Conservation (phyloP, 2,888 invertebrate genomes). For the Thalpophila matura region DNA sequence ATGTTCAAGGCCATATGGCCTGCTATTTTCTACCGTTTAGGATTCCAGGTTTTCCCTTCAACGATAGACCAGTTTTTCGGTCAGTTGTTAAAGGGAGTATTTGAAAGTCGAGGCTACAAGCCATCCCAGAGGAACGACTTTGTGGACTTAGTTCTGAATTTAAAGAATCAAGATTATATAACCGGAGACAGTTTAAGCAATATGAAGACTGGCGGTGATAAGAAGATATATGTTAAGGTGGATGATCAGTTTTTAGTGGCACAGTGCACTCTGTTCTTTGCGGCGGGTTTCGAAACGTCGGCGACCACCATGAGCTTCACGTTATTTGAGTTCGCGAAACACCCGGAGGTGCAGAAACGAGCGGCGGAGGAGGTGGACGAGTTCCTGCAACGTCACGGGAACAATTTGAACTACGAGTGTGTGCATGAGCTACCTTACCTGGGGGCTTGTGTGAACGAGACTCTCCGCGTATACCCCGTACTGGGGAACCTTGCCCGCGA, state of each 20-base stretch:
- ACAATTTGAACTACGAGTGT: slow-evolving; percentile 69
- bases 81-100: slow-evolving; percentile 63
- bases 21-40: slow-evolving; percentile 68
- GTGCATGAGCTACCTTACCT: slow-evolving; percentile 72
- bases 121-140: slow-evolving; percentile 72
- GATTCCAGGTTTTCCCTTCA: slow-evolving; percentile 63
- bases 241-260: slow-evolving; percentile 83
- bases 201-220: slow-evolving; percentile 50
- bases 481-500: slow-evolving; percentile 71
- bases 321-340: slow-evolving; percentile 73
- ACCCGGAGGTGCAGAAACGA: slow-evolving; percentile 61
- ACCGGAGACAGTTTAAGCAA: slow-evolving; percentile 69
- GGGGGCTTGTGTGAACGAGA: slow-evolving; percentile 74
- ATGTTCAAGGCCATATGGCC: slow-evolving; percentile 71
- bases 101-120: slow-evolving; percentile 64
- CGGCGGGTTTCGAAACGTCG: slow-evolving; percentile 77
- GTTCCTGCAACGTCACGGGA: slow-evolving; percentile 63
- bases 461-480: slow-evolving; percentile 74
- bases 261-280: slow-evolving; percentile 87
- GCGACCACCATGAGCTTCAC: slow-evolving; percentile 67
- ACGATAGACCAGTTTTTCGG: slow-evolving; percentile 66
- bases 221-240: slow-evolving; percentile 67
- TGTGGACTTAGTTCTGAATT: slow-evolving; percentile 71
- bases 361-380: slow-evolving; percentile 71
- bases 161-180: slow-evolving; percentile 66